phyloP scores from a whole-genome alignment of 2,797 vertebrate genomes.

The Perodicticus potto region DNA sequence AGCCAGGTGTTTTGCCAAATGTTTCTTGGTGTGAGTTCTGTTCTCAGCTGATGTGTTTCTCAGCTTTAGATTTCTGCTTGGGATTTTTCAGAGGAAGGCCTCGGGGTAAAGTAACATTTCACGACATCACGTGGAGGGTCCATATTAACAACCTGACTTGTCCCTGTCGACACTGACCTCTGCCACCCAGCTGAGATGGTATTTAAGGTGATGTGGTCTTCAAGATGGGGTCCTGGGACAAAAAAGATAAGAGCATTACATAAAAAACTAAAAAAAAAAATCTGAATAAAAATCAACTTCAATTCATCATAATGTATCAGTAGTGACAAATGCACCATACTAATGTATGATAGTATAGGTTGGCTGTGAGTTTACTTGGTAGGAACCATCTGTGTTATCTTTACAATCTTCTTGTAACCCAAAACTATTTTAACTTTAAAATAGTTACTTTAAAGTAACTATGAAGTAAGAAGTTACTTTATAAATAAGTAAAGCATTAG shows the following conservation, averaged over 20 bases:
- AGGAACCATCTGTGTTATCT: neutral
- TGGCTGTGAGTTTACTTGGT: neutral
- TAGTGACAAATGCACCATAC: neutral
- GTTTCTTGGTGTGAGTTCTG: neutral
- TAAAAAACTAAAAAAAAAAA: neutral
- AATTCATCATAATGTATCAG: neutral
- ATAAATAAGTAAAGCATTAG: no score
- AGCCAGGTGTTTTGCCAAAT: neutral
- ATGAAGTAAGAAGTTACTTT: no score
- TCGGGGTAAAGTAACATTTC: neutral
- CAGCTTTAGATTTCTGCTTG: neutral
- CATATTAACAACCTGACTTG: neutral
- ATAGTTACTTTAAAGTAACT: no score
- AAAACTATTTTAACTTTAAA: neutral
- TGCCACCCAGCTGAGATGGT: neutral
- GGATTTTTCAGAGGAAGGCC: neutral
- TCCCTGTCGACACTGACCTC: neutral
- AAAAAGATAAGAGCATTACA: neutral
- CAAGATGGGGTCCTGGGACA: neutral
- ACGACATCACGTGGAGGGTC: no score
- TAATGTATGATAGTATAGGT: neutral
- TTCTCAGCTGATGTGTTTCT: neutral
- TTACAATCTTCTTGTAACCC: neutral
- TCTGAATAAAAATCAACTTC: neutral
- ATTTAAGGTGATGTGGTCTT: neutral